Percentiles rank a stretch among this genome's conserved stretches.
These are phyloP conservation scores for Tachypleus tridentatus DNA, from an alignment of 1,140 invertebrate genomes.

Conservation along the genomic window DNA sequence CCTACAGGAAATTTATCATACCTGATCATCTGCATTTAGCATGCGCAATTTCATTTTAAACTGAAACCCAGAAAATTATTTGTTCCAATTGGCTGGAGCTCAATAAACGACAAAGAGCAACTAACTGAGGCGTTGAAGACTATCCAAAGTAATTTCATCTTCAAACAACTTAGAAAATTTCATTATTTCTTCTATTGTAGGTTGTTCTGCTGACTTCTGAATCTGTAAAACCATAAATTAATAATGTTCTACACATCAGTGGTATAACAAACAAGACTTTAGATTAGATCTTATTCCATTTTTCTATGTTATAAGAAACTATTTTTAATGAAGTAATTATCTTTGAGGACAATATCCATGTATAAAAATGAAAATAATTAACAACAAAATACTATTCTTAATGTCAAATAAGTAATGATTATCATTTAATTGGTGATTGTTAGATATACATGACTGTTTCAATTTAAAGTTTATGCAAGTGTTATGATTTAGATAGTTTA, in stretches of 20 bases:
- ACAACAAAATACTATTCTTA: no score
- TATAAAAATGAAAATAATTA: no score
- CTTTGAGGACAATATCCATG: no score
- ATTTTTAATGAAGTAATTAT: no score
- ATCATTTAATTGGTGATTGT: no score
- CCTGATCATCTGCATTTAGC: conserved; percentile 85
- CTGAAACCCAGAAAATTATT: conserved; percentile 87
- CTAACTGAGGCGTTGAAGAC: conserved; percentile 72
- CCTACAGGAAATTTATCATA: conserved; percentile 26
- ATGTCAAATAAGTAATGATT: no score
- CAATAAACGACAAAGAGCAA: conserved; percentile 84
- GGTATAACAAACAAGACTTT: no score
- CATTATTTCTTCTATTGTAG: conserved; percentile 87
- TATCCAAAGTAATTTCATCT: conserved; percentile 98
- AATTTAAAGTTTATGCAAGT: no score
- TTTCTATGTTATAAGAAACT: neutral
- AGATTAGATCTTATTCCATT: no score
- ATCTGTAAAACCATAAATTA: conserved; percentile 35
- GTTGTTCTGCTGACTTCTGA: conserved; percentile 52
- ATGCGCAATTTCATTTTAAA: conserved; percentile 80
- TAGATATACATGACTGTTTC: no score
- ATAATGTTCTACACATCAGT: no score
- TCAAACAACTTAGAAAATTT: conserved; percentile 96
- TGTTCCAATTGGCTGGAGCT: conserved; percentile 75
- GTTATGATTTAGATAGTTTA: no score